Conservation (phyloP, 2,888 invertebrate genomes). For the Amphiduros pacificus region DNA sequence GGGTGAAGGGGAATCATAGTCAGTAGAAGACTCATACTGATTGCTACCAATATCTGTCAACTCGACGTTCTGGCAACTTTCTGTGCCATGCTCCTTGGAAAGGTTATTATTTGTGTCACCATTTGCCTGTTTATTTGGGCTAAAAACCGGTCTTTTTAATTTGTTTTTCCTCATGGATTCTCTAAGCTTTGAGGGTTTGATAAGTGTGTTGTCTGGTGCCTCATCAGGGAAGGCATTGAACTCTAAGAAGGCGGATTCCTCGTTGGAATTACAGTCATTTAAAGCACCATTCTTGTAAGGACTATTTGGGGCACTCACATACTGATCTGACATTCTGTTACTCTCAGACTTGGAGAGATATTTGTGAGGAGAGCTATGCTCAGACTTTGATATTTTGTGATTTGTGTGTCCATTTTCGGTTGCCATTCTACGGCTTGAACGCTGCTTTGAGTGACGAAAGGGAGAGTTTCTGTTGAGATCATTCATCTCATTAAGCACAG, state of each 20-base stretch:
- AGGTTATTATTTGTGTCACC: not conserved
- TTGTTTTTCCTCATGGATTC: conserved; percentile 25
- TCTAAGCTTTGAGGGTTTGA: conserved; percentile 32
- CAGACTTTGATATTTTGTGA: not conserved
- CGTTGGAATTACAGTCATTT: not conserved
- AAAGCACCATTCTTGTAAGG: too few relatives aligned
- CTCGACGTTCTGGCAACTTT: too few relatives aligned
- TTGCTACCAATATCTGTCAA: too few relatives aligned
- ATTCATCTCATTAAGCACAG: too few relatives aligned
- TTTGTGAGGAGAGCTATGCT: too few relatives aligned
- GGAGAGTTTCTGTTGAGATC: too few relatives aligned
- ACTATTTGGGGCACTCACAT: too few relatives aligned
- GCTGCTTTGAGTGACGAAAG: too few relatives aligned
- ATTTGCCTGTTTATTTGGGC: not conserved
- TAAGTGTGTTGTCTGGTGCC: conserved; percentile 24
- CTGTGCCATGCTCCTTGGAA: not conserved
- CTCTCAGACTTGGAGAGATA: too few relatives aligned
- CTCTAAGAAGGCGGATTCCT: conserved; percentile 2
- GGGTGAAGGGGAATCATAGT: too few relatives aligned
- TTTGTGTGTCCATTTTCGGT: conserved; percentile 3
- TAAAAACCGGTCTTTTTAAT: not conserved
- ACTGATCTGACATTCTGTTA: too few relatives aligned
- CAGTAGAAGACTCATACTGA: too few relatives aligned
- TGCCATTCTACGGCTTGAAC: not conserved
- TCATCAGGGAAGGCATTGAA: conserved; percentile 12